Evolutionary conservation across 2,797 vertebrate species (phyloP).

Genomic region (Brotula barbata): DNA sequence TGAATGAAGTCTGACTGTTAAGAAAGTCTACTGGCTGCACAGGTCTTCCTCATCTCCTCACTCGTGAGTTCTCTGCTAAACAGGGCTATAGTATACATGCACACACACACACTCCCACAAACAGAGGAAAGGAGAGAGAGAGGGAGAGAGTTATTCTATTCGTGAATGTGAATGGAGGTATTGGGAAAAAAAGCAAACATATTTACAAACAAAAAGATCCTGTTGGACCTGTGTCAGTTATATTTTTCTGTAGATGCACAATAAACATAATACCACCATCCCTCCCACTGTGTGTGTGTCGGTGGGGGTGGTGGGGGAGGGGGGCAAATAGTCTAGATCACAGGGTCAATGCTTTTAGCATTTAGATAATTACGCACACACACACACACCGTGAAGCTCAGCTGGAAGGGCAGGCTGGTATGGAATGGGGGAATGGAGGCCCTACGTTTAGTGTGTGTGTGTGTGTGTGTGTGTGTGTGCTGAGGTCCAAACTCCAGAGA

Average conservation of each 20-base stretch:
- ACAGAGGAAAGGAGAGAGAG: background rate
- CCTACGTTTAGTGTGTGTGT: conserved; percentile 6
- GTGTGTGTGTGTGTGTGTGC: conserved; percentile 7
- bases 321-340: background rate
- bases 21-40: conserved; percentile 47
- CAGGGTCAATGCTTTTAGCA: conserved; percentile 3
- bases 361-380: conserved; percentile 11
- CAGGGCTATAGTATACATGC: conserved; percentile 42
- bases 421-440: conserved; percentile 1
- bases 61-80: conserved; percentile 49
- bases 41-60: conserved; percentile 52
- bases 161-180: too few species aligned
- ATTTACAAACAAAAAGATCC: background rate
- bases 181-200: background rate
- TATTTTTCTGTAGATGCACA: too few species aligned
- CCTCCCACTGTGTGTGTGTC: background rate
- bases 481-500: conserved; percentile 13
- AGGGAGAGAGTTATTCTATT: too few species aligned
- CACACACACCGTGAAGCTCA: background rate
- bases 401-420: conserved; percentile 6
- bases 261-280: background rate
- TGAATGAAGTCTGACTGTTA: conserved; percentile 72
- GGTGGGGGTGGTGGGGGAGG: background rate
- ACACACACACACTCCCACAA: conserved; percentile 2
- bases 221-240: background rate